Evolutionary conservation across 2,113 vertebrate species (phyloP).

Genomic region (Gadus macrocephalus): DNA sequence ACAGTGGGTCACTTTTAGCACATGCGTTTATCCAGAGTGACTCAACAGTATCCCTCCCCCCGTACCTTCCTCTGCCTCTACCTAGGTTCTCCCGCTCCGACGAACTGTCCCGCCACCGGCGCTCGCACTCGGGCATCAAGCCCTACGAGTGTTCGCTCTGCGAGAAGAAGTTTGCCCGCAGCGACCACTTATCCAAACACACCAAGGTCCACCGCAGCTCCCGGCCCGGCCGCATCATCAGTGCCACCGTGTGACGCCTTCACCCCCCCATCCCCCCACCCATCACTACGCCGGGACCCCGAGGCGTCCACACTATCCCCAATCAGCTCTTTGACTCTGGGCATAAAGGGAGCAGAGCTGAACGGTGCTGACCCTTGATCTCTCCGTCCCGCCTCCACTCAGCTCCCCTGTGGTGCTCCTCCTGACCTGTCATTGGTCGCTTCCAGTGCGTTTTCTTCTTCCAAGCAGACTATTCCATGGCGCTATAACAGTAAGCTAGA

Average conservation of each 20-base stretch:
- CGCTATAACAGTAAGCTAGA: slow-evolving; percentile 22
- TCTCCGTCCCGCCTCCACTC: background rate
- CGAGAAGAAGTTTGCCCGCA: slow-evolving; percentile 84
- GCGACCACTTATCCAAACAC: slow-evolving; percentile 85
- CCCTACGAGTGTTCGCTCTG: slow-evolving; percentile 81
- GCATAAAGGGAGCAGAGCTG: background rate
- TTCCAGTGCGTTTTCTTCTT: background rate
- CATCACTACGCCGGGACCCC: background rate
- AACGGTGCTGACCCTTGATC: background rate
- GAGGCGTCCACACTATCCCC: background rate
- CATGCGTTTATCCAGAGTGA: no score
- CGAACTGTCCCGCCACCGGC: slow-evolving; percentile 83
- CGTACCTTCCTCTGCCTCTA: background rate
- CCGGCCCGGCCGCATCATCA: slow-evolving; percentile 62
- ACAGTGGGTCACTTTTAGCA: no score
- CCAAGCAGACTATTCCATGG: slow-evolving; percentile 4
- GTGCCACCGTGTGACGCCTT: slow-evolving; percentile 61
- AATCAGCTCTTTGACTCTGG: background rate
- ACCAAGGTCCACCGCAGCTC: slow-evolving; percentile 81
- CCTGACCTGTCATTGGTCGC: no score
- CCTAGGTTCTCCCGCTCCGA: slow-evolving; percentile 84
- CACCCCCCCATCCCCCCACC: slow-evolving; percentile 1
- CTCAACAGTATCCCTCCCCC: background rate
- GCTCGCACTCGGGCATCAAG: slow-evolving; percentile 85
- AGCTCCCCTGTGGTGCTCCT: background rate